Conservation (phyloP, 2,888 invertebrate species). For the Eurytoma californica region DNA sequence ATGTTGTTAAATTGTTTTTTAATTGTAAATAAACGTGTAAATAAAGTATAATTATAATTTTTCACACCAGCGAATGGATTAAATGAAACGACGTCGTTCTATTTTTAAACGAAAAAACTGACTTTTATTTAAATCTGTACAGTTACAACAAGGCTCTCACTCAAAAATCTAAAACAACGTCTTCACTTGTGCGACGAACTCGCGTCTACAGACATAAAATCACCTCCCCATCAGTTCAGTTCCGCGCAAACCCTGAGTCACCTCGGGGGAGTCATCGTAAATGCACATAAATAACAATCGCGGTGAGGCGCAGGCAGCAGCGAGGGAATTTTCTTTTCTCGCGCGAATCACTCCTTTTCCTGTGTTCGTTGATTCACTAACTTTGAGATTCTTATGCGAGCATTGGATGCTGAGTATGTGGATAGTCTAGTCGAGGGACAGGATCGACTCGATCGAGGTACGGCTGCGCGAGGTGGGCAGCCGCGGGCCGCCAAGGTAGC, state of each 20-base stretch:
- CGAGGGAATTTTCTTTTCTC: neutral
- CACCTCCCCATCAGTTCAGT: neutral
- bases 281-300: slow-evolving; percentile 33
- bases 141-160: slow-evolving; percentile 27
- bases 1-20: too few relatives aligned
- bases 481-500: slow-evolving; percentile 82
- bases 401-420: neutral
- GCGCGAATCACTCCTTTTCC: neutral
- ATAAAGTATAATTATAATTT: slow-evolving; percentile 6
- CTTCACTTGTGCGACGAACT: neutral
- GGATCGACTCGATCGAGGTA: slow-evolving; percentile 81
- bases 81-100: neutral
- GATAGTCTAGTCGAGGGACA: slow-evolving; percentile 80
- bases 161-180: slow-evolving; percentile 5
- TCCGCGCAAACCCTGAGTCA: too few relatives aligned
- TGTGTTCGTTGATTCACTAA: neutral
- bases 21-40: slow-evolving; percentile 14
- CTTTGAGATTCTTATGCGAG: slow-evolving; percentile 7
- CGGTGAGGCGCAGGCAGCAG: slow-evolving; percentile 4
- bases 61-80: neutral
- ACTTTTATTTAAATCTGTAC: slow-evolving; percentile 46
- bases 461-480: slow-evolving; percentile 75
- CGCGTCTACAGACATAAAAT: neutral
- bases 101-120: slow-evolving; percentile 27
- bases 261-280: neutral